phyloP scores from a whole-genome alignment of 2,888 invertebrate species.

The Lithophane semibrunnea region DNA sequence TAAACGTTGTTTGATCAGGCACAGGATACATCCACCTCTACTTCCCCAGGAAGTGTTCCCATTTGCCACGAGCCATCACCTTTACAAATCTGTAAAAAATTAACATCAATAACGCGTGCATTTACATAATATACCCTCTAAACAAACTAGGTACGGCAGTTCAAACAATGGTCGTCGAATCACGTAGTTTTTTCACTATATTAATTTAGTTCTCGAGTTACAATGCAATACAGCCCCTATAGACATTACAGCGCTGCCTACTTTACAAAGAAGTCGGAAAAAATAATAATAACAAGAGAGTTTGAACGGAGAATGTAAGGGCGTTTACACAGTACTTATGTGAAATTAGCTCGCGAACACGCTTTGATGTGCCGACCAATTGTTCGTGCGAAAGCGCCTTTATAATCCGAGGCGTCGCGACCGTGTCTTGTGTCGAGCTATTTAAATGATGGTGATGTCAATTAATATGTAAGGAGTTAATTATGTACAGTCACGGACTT shows the following conservation, averaged over 20 bases:
- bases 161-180: conserved; percentile 85
- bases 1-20: conserved; percentile 61
- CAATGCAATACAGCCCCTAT: conserved; percentile 80
- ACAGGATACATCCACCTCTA: conserved; percentile 65
- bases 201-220: conserved; percentile 89
- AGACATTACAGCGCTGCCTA: conserved; percentile 81
- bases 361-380: conserved; percentile 89
- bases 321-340: conserved; percentile 87
- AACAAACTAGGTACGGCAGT: conserved; percentile 84
- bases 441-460: conserved; percentile 62
- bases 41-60: conserved; percentile 77
- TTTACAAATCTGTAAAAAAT: conserved; percentile 83
- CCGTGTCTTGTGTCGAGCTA: conserved; percentile 65
- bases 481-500: too few relatives aligned
- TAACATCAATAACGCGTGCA: conserved; percentile 80
- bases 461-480: conserved; percentile 60
- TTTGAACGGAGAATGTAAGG: conserved; percentile 78
- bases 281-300: conserved; percentile 83
- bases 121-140: conserved; percentile 88
- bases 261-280: conserved; percentile 86
- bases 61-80: conserved; percentile 87
- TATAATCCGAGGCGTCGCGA: conserved; percentile 83
- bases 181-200: conserved; percentile 85
- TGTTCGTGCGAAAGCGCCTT: conserved; percentile 84
- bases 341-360: conserved; percentile 87